A percentile compares a stretch with the other conserved stretches of the same genome.
These are phyloP conservation scores for Drosophila fulvimacula DNA, from an alignment of 2,888 invertebrate genomes.

Conservation along the genomic window DNA sequence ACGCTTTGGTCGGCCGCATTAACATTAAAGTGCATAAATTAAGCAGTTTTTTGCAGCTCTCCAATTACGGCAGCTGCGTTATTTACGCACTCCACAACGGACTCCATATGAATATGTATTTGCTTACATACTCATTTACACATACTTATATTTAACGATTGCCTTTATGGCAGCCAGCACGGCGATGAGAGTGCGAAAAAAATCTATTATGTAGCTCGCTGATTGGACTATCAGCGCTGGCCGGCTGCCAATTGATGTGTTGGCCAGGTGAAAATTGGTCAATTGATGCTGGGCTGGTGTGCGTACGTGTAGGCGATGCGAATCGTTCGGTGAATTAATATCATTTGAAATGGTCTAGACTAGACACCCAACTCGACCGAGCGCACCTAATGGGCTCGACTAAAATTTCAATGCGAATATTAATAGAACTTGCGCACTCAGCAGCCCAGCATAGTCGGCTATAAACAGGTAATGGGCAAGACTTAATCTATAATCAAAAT, in stretches of 20 bases:
- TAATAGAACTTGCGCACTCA: background rate
- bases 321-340: slow-evolving; percentile 25
- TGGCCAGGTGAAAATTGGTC: slow-evolving; percentile 49
- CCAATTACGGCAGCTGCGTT: slow-evolving; percentile 21
- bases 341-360: slow-evolving; percentile 16
- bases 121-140: slow-evolving; percentile 43
- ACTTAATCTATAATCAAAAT: slow-evolving; percentile 14
- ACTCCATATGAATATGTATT: slow-evolving; percentile 17
- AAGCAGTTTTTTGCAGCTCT: slow-evolving; percentile 42
- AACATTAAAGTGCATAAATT: slow-evolving; percentile 76
- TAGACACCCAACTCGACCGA: background rate
- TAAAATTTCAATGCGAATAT: slow-evolving; percentile 7
- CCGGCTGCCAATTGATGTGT: slow-evolving; percentile 48
- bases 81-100: slow-evolving; percentile 22
- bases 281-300: slow-evolving; percentile 13
- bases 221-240: slow-evolving; percentile 52
- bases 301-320: slow-evolving; percentile 5
- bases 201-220: slow-evolving; percentile 44
- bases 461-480: slow-evolving; percentile 2
- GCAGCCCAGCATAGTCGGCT: background rate
- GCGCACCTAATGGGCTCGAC: slow-evolving; percentile 2
- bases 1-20: slow-evolving; percentile 59
- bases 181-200: slow-evolving; percentile 12
- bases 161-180: slow-evolving; percentile 42
- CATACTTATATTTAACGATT: slow-evolving; percentile 51